Percentiles rank a stretch among this genome's conserved stretches.
Conservation (phyloP, 2,888 invertebrate species). For the Nomada hirtipes region DNA sequence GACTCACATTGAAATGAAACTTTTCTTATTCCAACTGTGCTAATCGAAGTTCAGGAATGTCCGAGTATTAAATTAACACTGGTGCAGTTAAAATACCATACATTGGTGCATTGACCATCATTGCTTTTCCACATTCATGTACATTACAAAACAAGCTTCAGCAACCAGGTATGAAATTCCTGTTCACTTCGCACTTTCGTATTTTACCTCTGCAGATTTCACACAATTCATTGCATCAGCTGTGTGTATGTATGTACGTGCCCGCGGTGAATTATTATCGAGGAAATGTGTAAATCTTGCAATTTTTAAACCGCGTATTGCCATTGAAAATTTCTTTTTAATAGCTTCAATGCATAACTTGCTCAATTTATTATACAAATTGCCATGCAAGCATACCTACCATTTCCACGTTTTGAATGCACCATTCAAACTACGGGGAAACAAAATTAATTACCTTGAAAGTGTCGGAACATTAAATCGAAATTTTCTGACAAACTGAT, state of each 20-base stretch:
- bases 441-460: too few species aligned
- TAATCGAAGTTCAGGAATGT: background rate
- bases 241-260: background rate
- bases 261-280: background rate
- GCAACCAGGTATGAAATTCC: slow-evolving; percentile 34
- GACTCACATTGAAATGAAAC: background rate
- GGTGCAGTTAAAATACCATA: background rate
- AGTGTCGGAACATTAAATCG: too few species aligned
- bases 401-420: too few species aligned
- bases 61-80: slow-evolving; percentile 10
- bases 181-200: slow-evolving; percentile 42
- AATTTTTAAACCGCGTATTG: background rate
- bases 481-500: too few species aligned
- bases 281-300: slow-evolving; percentile 12
- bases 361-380: background rate
- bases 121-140: slow-evolving; percentile 3
- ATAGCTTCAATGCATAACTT: background rate
- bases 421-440: too few species aligned
- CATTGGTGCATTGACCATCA: background rate
- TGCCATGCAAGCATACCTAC: too few species aligned
- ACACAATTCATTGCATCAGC: slow-evolving; percentile 14
- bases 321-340: background rate
- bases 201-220: slow-evolving; percentile 19
- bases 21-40: background rate
- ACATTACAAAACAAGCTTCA: slow-evolving; percentile 28